Conservation (phyloP, 2,888 invertebrate species). For the Drosophila parthenogenetica region DNA sequence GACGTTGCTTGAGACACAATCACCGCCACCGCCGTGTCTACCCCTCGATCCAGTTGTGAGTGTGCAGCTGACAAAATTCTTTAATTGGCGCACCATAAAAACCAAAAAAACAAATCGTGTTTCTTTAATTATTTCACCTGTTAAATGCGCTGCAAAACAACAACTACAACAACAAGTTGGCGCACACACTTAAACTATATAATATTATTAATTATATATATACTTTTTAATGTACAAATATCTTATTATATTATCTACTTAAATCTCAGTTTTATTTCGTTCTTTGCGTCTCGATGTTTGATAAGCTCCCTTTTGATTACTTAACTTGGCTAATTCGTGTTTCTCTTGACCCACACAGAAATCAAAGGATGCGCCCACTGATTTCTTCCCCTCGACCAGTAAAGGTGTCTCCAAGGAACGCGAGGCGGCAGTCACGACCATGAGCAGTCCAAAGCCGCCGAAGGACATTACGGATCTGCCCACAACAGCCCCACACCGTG, state of each 20-base stretch:
- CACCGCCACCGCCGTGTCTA: conserved; percentile 34
- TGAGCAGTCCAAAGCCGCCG: conserved; percentile 48
- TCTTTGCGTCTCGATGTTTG: conserved; percentile 59
- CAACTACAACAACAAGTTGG: conserved; percentile 62
- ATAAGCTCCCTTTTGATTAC: background rate
- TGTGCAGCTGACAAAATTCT: conserved; percentile 54
- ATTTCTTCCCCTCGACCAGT: conserved; percentile 72
- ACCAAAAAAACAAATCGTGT: conserved; percentile 28
- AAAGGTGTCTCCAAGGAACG: conserved; percentile 76
- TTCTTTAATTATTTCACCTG: conserved; percentile 52
- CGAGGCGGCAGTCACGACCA: conserved; percentile 56
- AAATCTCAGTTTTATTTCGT: conserved; percentile 51
- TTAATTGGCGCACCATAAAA: conserved; percentile 71
- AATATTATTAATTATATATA: conserved; percentile 4
- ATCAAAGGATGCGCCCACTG: conserved; percentile 76
- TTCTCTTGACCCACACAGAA: conserved; percentile 56
- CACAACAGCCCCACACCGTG: conserved; percentile 46
- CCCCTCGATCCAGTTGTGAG: conserved; percentile 66
- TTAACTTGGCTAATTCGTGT: background rate
- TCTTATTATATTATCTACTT: conserved; percentile 24
- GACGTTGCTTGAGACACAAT: conserved; percentile 62
- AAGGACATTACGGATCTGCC: conserved; percentile 65
- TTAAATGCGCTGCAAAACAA: conserved; percentile 60
- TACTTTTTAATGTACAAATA: conserved; percentile 40
- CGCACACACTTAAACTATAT: conserved; percentile 57